These are phyloP conservation scores for Rousettus leschenaultii DNA, from an alignment of 2,113 vertebrate species.

Conservation along the genomic window DNA sequence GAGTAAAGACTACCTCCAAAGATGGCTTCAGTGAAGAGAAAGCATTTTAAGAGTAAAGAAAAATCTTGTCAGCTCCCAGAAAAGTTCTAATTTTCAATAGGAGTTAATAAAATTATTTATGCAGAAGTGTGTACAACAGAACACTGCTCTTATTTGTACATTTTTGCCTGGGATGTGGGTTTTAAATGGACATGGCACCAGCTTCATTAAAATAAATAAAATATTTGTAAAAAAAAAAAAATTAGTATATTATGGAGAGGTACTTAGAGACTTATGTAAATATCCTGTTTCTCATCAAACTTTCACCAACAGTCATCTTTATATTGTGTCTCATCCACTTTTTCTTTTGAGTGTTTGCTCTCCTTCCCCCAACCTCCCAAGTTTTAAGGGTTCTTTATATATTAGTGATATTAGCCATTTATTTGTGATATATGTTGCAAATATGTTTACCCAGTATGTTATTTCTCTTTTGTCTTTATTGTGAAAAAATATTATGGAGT, in stretches of 20 bases:
- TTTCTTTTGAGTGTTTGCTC: no score
- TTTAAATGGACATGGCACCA: conserved; percentile 83
- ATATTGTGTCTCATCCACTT: no score
- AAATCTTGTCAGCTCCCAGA: no score
- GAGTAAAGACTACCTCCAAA: no score
- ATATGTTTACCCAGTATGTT: neutral
- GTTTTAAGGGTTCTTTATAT: no score
- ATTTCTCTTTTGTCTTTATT: neutral
- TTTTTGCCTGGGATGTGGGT: conserved; percentile 82
- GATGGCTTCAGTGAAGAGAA: no score
- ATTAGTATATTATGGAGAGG: neutral
- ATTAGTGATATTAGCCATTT: neutral
- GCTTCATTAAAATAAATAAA: conserved; percentile 87
- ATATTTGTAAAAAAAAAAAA: conserved; percentile 70
- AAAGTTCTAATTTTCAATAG: no score
- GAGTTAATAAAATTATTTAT: no score
- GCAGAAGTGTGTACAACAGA: no score
- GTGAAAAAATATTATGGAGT: no score
- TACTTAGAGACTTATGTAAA: neutral
- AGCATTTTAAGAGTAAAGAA: no score
- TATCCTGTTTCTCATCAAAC: neutral
- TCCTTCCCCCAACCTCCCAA: no score
- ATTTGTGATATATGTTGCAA: neutral
- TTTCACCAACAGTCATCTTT: neutral
- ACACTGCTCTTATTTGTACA: conserved; percentile 75